A percentile compares a stretch with the other conserved stretches of the same genome.
phyloP scores from a whole-genome alignment of 53 echinoderm and acorn worm genomes.

The Actinopyga echinites region DNA sequence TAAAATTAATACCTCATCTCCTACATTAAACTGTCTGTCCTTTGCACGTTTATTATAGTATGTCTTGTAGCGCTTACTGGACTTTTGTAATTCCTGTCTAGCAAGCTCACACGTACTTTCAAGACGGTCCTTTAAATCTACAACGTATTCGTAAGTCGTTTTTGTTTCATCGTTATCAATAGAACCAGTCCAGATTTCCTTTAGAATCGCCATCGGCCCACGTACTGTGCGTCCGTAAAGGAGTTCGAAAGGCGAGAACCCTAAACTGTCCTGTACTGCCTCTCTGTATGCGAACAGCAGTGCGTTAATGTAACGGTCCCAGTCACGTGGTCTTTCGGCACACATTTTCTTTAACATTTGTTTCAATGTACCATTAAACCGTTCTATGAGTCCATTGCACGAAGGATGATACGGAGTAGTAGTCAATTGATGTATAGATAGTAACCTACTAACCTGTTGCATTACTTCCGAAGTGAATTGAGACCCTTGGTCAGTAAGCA shows the following conservation, averaged over 20 bases:
- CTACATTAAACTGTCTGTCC: slow-evolving; percentile 31
- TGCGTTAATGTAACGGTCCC: not conserved
- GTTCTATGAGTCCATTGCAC: no score
- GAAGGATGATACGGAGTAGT: no score
- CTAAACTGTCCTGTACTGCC: not conserved
- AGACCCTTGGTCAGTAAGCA: not conserved
- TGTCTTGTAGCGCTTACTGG: slow-evolving; percentile 26
- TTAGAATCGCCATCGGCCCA: not conserved
- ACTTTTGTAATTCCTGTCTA: not conserved
- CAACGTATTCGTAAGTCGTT: not conserved
- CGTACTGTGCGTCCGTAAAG: not conserved
- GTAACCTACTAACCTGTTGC: not conserved
- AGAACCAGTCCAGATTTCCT: not conserved
- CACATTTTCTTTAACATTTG: not conserved
- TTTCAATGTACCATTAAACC: not conserved
- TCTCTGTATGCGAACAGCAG: not conserved
- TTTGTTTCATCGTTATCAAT: not conserved
- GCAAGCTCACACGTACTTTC: not conserved
- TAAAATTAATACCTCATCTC: slow-evolving; percentile 49
- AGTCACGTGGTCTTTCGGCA: not conserved
- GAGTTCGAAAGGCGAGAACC: slow-evolving; percentile 1
- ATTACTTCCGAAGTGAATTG: not conserved
- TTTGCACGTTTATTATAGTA: slow-evolving; percentile 53
- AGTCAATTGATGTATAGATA: no score
- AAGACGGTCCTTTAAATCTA: no score